Base-by-base conservation (phyloP, 2,113 vertebrate genomes). In the Sebastes schlegelii region DNA sequence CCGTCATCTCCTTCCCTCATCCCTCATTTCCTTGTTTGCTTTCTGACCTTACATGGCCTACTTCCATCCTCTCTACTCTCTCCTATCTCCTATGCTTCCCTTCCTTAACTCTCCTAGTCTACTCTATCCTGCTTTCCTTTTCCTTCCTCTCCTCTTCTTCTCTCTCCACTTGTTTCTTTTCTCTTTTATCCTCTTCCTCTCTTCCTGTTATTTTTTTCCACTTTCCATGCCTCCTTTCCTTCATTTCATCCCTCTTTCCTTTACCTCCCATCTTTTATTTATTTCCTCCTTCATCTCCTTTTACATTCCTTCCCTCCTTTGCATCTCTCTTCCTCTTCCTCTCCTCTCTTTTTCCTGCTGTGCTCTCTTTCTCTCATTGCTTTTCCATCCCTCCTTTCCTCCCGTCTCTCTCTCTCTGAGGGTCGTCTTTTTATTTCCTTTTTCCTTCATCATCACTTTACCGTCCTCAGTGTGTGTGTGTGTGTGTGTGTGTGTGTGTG, bases 401-500 rank as follows among this genome's bases (percentile, higher is more conserved):
- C 14, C 9, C 9, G n/a, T 6, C 17, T 40, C 55, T 63, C 43
- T n/a, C 51, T 57, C 46, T 74, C 48, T 66, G 8, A 45, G 51
- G 63, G 62, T 34, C 8, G 5, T 70, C 69, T 68, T 80, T 60
- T 84, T 80, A 80, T 87, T 91, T 90, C 89, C 84, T 83, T 66
- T 83, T 85, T 91, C 88, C 87, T 83, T 76, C 78, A 72, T 75
- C 84, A 84, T 82, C 84, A 49, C 80, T 85, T 68, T 67, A 34
- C 62, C 43, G 3, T 85, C 66, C 55, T 45, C 17, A 1, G 49
- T 51, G 49, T 14, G 1, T 51, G 49, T 51, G 49, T 51, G 48
- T 6, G 74, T 72, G 82, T 66, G 82, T 79, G 76, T 58, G 70
- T 55, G 77, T 58, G 75, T 74, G 78, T 84, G 82, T 88, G 85